Conservation (phyloP, 2,797 vertebrate species). For the Scomberomorus guttatus region DNA sequence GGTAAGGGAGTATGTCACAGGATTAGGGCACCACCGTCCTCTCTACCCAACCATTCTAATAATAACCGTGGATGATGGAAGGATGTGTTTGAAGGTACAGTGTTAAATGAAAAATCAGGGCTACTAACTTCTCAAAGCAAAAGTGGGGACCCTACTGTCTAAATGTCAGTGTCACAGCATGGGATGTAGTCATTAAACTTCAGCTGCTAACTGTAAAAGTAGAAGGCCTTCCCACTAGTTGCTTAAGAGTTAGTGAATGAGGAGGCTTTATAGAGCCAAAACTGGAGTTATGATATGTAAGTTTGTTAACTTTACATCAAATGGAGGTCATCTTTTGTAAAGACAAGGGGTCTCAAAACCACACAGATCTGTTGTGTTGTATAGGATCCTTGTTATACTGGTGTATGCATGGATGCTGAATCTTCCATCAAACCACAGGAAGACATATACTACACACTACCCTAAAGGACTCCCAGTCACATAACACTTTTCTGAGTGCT, state of each 20-base stretch:
- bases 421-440: neutral
- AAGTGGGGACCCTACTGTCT: neutral
- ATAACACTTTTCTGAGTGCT: too few species aligned
- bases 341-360: too few species aligned
- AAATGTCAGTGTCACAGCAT: conserved; percentile 29
- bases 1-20: conserved; percentile 22
- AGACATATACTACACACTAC: too few species aligned
- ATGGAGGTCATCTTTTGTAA: too few species aligned
- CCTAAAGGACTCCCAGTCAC: too few species aligned
- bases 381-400: neutral
- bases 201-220: neutral
- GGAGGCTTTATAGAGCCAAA: neutral
- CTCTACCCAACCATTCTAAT: conserved; percentile 19
- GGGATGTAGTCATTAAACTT: neutral
- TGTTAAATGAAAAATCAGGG: conserved; percentile 13
- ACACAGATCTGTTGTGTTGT: too few species aligned
- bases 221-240: neutral
- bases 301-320: too few species aligned
- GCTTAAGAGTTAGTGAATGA: neutral
- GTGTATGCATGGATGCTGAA: neutral
- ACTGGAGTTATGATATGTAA: too few species aligned
- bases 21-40: conserved; percentile 7
- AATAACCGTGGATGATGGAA: conserved; percentile 8
- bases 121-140: conserved; percentile 14
- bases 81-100: conserved; percentile 11